phyloP scores from a whole-genome alignment of 2,113 vertebrate species.

The Synchiropus splendidus region DNA sequence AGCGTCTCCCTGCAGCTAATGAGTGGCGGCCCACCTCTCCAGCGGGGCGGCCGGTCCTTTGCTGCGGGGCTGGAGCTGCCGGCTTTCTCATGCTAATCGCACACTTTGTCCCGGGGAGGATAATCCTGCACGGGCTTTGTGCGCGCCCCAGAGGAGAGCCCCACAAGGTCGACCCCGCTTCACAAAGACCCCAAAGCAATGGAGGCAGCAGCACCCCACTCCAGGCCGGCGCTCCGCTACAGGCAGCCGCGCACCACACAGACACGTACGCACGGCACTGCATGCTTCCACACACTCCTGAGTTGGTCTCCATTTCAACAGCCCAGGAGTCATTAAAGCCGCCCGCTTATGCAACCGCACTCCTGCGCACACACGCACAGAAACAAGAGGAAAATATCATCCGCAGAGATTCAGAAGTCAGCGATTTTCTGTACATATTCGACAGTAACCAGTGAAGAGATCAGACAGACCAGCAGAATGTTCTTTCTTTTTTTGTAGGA shows the following conservation, averaged over 20 bases:
- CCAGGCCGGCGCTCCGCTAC: slow-evolving; percentile 39
- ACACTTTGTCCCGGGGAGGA: slow-evolving; percentile 71
- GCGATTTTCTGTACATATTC: too few relatives aligned
- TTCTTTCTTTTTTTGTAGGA: too few relatives aligned
- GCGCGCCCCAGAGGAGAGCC: slow-evolving; percentile 63
- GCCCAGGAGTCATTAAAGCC: slow-evolving; percentile 36
- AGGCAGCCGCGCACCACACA: slow-evolving; percentile 20
- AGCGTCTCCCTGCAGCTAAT: slow-evolving; percentile 63
- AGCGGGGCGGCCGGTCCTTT: slow-evolving; percentile 57
- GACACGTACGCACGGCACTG: slow-evolving; percentile 31
- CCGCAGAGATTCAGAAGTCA: too few relatives aligned
- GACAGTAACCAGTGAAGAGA: too few relatives aligned
- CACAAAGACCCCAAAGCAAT: slow-evolving; percentile 62
- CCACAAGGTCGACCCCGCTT: slow-evolving; percentile 67
- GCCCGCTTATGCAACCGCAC: slow-evolving; percentile 13
- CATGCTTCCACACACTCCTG: slow-evolving; percentile 38
- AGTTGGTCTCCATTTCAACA: slow-evolving; percentile 56
- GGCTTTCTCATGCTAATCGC: slow-evolving; percentile 74
- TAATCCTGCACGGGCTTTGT: slow-evolving; percentile 73
- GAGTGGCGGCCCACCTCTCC: slow-evolving; percentile 68
- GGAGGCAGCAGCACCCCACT: slow-evolving; percentile 57
- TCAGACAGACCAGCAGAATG: too few relatives aligned
- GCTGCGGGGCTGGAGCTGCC: slow-evolving; percentile 58
- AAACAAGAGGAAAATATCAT: slow-evolving; percentile 6
- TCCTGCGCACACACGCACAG: slow-evolving; percentile 3